phyloP scores from a whole-genome alignment of 2,797 vertebrate species.

The Ptychadena robeensis region DNA sequence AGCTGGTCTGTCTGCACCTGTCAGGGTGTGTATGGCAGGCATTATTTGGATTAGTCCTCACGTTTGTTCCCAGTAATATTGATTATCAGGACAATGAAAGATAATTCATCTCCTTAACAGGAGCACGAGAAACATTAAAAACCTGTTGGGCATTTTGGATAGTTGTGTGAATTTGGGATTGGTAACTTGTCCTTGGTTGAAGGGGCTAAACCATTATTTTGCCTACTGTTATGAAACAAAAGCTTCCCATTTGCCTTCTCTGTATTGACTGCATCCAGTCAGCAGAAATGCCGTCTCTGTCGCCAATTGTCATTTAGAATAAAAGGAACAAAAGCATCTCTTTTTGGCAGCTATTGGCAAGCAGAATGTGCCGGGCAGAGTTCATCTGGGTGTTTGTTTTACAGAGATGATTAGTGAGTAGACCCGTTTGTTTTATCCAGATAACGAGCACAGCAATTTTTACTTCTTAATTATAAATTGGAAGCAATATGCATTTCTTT shows the following conservation, averaged over 20 bases:
- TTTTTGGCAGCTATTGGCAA: conserved; percentile 43
- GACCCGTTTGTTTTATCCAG: conserved; percentile 51
- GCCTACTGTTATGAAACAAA: conserved; percentile 1
- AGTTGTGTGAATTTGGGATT: too few species aligned
- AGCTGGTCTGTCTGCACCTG: too few species aligned
- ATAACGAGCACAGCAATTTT: conserved; percentile 50
- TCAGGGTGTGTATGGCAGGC: too few species aligned
- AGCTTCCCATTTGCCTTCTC: not conserved
- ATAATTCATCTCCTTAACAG: too few species aligned
- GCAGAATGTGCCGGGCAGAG: conserved; percentile 42
- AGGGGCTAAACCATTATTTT: not conserved
- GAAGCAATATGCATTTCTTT: conserved; percentile 19
- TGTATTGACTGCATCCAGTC: conserved; percentile 27
- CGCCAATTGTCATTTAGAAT: conserved; percentile 34
- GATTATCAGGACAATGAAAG: too few species aligned
- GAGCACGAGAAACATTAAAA: too few species aligned
- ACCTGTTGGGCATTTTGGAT: too few species aligned
- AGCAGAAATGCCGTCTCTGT: conserved; percentile 37
- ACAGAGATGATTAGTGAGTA: conserved; percentile 49
- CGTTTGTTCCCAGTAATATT: too few species aligned
- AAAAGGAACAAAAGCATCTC: conserved; percentile 47
- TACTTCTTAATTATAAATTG: conserved; percentile 55
- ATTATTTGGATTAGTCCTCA: too few species aligned
- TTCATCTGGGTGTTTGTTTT: conserved; percentile 59
- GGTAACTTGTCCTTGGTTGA: not conserved